Evolutionary conservation across 2,797 vertebrate species (phyloP).

Genomic region (Enteromius thamalakanensis): DNA sequence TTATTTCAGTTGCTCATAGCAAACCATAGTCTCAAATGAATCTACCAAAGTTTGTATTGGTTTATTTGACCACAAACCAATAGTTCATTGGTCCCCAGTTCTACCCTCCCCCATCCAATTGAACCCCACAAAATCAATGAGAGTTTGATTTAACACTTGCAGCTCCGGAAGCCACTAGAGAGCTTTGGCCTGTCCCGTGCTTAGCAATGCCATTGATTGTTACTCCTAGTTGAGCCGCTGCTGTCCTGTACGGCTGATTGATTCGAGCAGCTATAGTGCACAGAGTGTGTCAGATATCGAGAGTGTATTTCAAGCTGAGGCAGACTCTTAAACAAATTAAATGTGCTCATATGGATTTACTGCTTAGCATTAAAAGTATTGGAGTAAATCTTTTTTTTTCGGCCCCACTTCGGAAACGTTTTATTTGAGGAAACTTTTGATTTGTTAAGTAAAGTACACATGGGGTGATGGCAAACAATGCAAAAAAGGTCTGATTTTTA

Average conservation of each 20-base stretch:
- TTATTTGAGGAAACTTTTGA: neutral
- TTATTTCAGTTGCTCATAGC: constrained; percentile 63
- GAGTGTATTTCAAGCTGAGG: constrained; percentile 17
- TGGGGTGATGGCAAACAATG: neutral
- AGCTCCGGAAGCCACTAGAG: constrained; percentile 58
- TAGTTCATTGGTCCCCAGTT: constrained; percentile 48
- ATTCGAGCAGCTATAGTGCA: constrained; percentile 25
- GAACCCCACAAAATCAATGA: constrained; percentile 74
- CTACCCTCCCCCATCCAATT: constrained; percentile 60
- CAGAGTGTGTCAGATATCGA: constrained; percentile 23
- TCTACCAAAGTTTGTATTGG: constrained; percentile 64
- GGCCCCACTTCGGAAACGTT: neutral
- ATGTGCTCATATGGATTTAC: neutral
- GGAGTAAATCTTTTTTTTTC: constrained; percentile 15
- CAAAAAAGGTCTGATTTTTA: neutral
- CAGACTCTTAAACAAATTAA: constrained; percentile 31
- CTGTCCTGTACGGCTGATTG: constrained; percentile 30
- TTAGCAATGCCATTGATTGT: constrained; percentile 42
- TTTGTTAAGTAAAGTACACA: neutral
- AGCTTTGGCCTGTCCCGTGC: constrained; percentile 21
- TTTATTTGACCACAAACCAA: constrained; percentile 67
- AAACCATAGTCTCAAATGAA: constrained; percentile 42
- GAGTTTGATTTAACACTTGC: constrained; percentile 69
- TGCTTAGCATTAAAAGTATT: constrained; percentile 10
- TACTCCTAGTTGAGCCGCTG: constrained; percentile 33